Base-by-base conservation (phyloP, 2,888 invertebrate genomes). In the Conops quadrifasciatus region DNA sequence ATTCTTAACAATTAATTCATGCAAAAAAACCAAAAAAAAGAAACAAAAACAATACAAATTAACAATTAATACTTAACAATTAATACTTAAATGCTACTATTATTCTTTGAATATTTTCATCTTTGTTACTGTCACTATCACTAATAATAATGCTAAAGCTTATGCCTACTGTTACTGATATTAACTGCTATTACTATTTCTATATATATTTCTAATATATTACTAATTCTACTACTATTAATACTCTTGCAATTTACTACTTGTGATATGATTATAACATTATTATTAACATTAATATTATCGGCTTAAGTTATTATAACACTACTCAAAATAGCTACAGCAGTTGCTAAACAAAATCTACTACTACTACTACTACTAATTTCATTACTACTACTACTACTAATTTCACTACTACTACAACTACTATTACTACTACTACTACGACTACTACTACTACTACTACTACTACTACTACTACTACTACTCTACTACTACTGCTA, bases 301-400 rank as follows among this genome's bases (percentile, higher is more conserved):
- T n/a, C n/a, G n/a, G n/a, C n/a, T n/a, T n/a, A n/a, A n/a, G n/a
- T n/a, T n/a, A n/a, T n/a, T n/a, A n/a, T n/a, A n/a, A n/a, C n/a
- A n/a, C n/a, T n/a, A n/a, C n/a, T 53, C 16, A 63, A 63, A 65
- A 65, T 30, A 28, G 51, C n/a, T n/a, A n/a, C n/a, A n/a, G n/a
- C n/a, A n/a, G n/a, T n/a, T n/a, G n/a, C n/a, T 19, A 65, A 64
- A 49, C 16, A 53, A 51, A 51, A 65, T 56, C n/a, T n/a, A n/a
- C n/a, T n/a, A n/a, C n/a, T n/a, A n/a, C 63, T 74, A 71, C 71
- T 80, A 77, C 77, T 81, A 78, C 71, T 59, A 26, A 74, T n/a
- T n/a, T n/a, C n/a, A n/a, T 66, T 73, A 72, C 73, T 64, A 74
- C 70, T 58, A 36, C 11, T 49, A 65, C 45, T 65, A 65, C 21